Conservation (phyloP, 2,797 vertebrate species). For the Phrynocephalus forsythii region DNA sequence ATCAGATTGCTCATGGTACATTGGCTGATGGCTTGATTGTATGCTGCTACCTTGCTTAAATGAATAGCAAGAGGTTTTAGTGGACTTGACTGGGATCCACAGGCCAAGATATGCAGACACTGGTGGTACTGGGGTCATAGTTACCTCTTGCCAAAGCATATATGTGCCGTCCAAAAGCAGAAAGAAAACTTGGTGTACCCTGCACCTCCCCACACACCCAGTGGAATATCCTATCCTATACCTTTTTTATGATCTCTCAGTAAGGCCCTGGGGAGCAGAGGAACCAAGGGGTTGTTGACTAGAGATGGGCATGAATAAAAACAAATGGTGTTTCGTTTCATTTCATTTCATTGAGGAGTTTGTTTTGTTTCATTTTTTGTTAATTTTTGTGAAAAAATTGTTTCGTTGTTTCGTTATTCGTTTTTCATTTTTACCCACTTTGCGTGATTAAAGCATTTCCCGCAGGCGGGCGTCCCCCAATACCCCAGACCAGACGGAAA, state of each 20-base stretch:
- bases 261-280: background rate
- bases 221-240: background rate
- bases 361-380: no score
- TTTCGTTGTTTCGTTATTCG: no score
- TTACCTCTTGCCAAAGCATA: background rate
- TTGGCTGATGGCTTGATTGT: no score
- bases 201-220: background rate
- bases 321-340: no score
- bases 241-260: background rate
- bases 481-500: no score
- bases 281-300: no score
- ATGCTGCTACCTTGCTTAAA: background rate
- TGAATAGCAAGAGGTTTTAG: background rate
- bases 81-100: background rate
- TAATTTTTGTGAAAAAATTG: no score
- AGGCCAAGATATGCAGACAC: background rate
- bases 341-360: no score
- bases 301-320: no score
- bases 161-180: background rate
- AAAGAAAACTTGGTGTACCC: background rate
- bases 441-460: no score
- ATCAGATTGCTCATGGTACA: background rate
- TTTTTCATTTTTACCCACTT: no score
- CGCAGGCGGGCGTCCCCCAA: no score
- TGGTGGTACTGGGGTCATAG: background rate